Evolutionary conservation across 2,888 invertebrate genomes (phyloP).

Genomic region (Metopia argyrocephala): DNA sequence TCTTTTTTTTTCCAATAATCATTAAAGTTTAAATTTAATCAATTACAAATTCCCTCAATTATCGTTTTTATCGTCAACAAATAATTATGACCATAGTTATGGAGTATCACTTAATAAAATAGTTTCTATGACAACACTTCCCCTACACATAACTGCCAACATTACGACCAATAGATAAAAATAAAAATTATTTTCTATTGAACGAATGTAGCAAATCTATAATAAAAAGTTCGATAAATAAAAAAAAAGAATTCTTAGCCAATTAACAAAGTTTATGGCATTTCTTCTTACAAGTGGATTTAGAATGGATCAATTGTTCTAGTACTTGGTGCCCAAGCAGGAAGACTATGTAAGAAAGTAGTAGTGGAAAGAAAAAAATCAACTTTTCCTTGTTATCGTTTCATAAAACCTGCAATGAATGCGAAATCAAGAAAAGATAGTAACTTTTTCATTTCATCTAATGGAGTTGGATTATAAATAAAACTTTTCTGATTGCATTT

Average conservation of each 20-base stretch:
- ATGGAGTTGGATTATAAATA: slow-evolving; percentile 17
- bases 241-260: slow-evolving; percentile 10
- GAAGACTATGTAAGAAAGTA: not conserved
- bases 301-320: slow-evolving; percentile 38
- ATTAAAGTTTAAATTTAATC: not conserved
- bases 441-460: slow-evolving; percentile 30
- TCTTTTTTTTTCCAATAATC: no score
- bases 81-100: not conserved
- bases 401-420: slow-evolving; percentile 3
- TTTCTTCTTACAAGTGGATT: slow-evolving; percentile 44
- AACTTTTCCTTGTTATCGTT: slow-evolving; percentile 23
- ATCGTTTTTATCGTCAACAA: not conserved
- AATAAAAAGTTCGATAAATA: not conserved
- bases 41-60: not conserved
- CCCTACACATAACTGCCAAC: not conserved
- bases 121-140: not conserved
- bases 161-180: no score
- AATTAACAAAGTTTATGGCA: slow-evolving; percentile 54
- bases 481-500: slow-evolving; percentile 53
- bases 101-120: no score
- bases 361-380: not conserved
- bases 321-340: not conserved
- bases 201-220: no score
- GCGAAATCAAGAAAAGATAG: not conserved
- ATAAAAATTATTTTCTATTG: no score